Percentiles rank a stretch among this genome's conserved stretches.
These are phyloP conservation scores for Leptopterna dolabrata DNA, from an alignment of 2,888 invertebrate species.

Conservation along the genomic window DNA sequence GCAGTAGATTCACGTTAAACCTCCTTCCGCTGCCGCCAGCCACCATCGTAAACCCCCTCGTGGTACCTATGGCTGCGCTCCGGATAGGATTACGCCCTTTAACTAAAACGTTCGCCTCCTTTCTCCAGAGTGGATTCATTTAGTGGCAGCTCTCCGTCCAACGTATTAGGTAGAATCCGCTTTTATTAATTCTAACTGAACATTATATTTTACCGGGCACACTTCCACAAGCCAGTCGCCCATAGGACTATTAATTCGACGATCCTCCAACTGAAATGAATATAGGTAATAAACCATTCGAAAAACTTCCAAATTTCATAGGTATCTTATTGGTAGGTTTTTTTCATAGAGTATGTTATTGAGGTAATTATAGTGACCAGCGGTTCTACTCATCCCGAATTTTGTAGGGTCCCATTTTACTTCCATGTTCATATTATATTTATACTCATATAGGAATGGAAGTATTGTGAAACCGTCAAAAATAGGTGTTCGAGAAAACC, in stretches of 20 bases:
- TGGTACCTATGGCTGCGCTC: neutral
- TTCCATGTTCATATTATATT: too few species aligned
- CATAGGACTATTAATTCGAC: neutral
- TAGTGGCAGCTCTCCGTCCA: neutral
- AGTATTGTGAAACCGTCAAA: too few species aligned
- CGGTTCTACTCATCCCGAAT: too few species aligned
- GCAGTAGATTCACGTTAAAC: slow-evolving; percentile 5
- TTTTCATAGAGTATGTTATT: too few species aligned
- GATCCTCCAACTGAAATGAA: neutral
- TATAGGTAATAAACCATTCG: too few species aligned
- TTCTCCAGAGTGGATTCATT: neutral
- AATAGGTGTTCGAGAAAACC: too few species aligned
- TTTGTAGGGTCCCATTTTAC: too few species aligned
- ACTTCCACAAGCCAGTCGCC: neutral
- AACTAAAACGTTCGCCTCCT: neutral
- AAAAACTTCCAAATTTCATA: too few species aligned
- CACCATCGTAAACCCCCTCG: neutral
- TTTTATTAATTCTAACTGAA: neutral
- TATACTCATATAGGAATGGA: too few species aligned
- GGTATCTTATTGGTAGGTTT: too few species aligned
- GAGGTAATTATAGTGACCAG: too few species aligned
- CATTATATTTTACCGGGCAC: neutral
- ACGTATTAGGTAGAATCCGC: neutral
- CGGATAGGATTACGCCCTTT: neutral
- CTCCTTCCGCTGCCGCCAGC: neutral